Conservation (phyloP, 2,113 vertebrate genomes). For the Neopipo cinnamomea region DNA sequence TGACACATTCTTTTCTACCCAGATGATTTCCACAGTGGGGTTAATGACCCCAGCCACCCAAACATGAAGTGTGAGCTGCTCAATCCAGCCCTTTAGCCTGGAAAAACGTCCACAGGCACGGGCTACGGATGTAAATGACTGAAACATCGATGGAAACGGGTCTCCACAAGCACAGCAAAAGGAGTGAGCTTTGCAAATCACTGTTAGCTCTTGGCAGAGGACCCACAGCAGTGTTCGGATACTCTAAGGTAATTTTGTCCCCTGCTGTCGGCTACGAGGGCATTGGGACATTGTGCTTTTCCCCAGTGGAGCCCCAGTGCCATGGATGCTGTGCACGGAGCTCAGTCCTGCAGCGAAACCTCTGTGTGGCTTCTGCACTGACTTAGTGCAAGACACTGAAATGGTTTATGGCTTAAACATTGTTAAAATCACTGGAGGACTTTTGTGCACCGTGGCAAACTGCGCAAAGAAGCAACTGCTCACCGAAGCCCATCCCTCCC, state of each 20-base stretch:
- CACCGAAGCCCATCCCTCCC: neutral
- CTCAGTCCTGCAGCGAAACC: neutral
- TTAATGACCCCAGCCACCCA: neutral
- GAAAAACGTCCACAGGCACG: neutral
- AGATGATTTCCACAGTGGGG: neutral
- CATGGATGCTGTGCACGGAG: neutral
- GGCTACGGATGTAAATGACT: neutral
- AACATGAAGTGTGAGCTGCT: fast-evolving
- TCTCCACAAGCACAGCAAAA: fast-evolving
- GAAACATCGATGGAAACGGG: neutral
- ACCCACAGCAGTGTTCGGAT: neutral
- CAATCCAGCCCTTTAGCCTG: fast-evolving
- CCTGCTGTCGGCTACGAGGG: neutral
- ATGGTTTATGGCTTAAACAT: neutral
- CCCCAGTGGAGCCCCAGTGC: fast-evolving
- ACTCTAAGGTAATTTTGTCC: neutral
- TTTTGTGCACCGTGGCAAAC: neutral
- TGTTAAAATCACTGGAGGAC: neutral
- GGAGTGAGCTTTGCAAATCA: neutral
- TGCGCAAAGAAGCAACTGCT: neutral
- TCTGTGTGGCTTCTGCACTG: neutral
- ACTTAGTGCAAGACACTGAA: neutral
- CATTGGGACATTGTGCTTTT: neutral
- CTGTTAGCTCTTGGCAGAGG: neutral
- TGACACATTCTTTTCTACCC: neutral